Evolutionary conservation across 2,888 invertebrate species (phyloP).

Genomic region (Campaea margaritaria): DNA sequence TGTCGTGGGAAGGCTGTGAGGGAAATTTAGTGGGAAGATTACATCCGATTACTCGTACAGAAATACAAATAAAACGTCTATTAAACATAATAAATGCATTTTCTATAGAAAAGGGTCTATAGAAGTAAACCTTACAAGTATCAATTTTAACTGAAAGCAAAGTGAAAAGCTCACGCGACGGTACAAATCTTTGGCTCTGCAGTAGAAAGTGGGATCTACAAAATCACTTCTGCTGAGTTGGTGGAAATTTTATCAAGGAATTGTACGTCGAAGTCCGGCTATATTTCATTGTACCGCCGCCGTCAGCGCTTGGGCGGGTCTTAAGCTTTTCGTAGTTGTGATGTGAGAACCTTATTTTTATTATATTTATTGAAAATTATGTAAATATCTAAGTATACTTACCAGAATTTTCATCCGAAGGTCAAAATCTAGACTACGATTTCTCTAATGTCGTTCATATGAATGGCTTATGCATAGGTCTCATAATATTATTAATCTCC

Average conservation of each 20-base stretch:
- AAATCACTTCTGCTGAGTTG: conserved; percentile 26
- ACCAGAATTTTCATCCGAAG: too few relatives aligned
- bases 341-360: neutral
- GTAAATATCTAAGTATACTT: too few relatives aligned
- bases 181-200: conserved; percentile 19
- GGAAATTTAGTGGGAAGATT: too few relatives aligned
- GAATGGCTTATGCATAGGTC: too few relatives aligned
- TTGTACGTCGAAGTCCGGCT: conserved; percentile 23
- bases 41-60: too few relatives aligned
- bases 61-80: too few relatives aligned
- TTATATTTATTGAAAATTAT: neutral
- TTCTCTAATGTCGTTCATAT: too few relatives aligned
- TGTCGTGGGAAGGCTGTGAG: too few relatives aligned
- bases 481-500: neutral
- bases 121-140: too few relatives aligned
- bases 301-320: conserved; percentile 21
- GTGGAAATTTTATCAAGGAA: conserved; percentile 23
- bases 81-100: too few relatives aligned
- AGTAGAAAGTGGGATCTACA: conserved; percentile 22
- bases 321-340: neutral
- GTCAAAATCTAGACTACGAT: too few relatives aligned
- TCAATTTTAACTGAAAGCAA: conserved; percentile 20
- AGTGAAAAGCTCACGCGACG: conserved; percentile 27
- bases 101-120: too few relatives aligned
- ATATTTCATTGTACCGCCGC: conserved; percentile 33